Evolutionary conservation across 2,888 invertebrate genomes (phyloP), one percentile per base, ranked within the genome.

Genomic region (Punctoribates punctum): DNA sequence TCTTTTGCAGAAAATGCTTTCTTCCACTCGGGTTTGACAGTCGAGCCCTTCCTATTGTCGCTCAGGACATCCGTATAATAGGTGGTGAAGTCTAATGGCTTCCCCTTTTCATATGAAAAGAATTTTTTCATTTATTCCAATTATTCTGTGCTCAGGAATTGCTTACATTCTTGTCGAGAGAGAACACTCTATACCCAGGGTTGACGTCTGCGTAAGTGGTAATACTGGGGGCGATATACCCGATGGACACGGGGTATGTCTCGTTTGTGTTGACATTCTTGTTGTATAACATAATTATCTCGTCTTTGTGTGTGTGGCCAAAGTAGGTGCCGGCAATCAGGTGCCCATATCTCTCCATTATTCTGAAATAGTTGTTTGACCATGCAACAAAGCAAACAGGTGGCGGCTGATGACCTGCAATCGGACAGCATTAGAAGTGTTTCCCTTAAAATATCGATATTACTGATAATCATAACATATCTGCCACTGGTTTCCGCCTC

Each of bases 381-480:
- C 75, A 75, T 13, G 72, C 75, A 5, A 20, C 25, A 46, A 72
- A 75, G 15, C 54, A 51, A 4, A 73, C 75, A 9, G 13, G 11
- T 6, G 73, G 73, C 1, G 75, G 73, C 4, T 72, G 15, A 25
- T 75, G 75, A 57, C 75, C 74, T 74, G 17, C 13, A 25, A 11
- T 15, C 15, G 73, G 27, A 38, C 5, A 9, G 13, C 17, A 46
- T 9, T 20, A 9, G 17, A 23, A 29, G 13, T 13, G 34, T 9
- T 20, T 23, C 8, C 5, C n/a, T 27, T 5, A 29, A n/a, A n/a
- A n/a, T n/a, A n/a, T n/a, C n/a, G n/a, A n/a, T n/a, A n/a, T n/a
- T 74, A 0, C 95, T 96, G 75, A 98, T 91, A n/a, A 98, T 91
- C 82, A 97, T 96, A 15, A 97, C 97, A 84, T 96, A 95, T 84